A percentile compares a stretch with the other conserved stretches of the same genome.
These are phyloP conservation scores for Nothocercus nigrocapillus DNA, from an alignment of 2,113 vertebrate genomes.

Conservation along the genomic window DNA sequence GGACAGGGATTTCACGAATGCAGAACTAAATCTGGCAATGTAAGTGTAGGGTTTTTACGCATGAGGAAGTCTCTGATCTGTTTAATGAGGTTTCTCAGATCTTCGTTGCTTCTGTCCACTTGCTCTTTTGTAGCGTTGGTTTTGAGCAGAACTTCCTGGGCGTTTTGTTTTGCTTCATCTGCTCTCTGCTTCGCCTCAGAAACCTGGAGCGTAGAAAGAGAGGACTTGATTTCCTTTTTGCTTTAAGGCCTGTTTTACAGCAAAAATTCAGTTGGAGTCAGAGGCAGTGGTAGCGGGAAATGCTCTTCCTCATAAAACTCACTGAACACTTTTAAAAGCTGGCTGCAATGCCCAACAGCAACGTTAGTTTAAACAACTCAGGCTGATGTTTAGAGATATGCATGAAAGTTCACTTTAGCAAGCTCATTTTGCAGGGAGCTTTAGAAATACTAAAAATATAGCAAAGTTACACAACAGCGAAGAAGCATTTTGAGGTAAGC, in stretches of 20 bases:
- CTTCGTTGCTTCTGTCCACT: slow-evolving; percentile 90
- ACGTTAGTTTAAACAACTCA: slow-evolving; percentile 46
- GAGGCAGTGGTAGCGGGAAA: background rate
- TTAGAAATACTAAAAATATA: background rate
- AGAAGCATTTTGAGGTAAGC: background rate
- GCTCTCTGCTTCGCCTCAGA: slow-evolving; percentile 91
- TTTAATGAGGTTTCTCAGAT: slow-evolving; percentile 90
- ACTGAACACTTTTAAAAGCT: slow-evolving; percentile 23
- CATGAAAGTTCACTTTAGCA: background rate
- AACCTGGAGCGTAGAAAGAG: slow-evolving; percentile 78
- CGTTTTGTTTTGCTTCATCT: slow-evolving; percentile 90
- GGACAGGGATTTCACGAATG: background rate
- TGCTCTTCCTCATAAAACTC: slow-evolving; percentile 32
- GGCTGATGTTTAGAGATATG: slow-evolving; percentile 18
- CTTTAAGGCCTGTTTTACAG: background rate
- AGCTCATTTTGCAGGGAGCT: background rate
- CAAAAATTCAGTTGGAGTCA: background rate
- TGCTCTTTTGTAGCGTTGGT: slow-evolving; percentile 90
- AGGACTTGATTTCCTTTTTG: background rate
- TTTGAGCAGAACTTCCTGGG: slow-evolving; percentile 88
- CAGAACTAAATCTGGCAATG: background rate
- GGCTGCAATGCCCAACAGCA: background rate
- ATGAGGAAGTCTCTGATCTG: slow-evolving; percentile 95
- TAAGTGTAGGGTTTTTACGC: slow-evolving; percentile 77
- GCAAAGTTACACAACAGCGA: background rate